Evolutionary conservation across 2,797 vertebrate species (phyloP).

Genomic region (Numenius phaeopus): DNA sequence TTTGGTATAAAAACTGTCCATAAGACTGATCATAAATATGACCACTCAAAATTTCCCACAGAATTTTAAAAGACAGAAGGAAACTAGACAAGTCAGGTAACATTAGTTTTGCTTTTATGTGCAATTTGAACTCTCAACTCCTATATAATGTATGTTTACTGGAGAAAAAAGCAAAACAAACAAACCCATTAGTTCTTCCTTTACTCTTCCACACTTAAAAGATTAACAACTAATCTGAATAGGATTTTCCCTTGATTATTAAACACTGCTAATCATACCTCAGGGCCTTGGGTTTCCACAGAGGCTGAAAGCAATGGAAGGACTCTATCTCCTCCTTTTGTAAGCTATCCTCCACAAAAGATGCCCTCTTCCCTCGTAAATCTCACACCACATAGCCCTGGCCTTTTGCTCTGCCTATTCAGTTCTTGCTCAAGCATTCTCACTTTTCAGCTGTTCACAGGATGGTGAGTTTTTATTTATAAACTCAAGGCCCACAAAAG

Average conservation of each 20-base stretch:
- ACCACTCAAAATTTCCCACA: not conserved
- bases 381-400: not conserved
- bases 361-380: not conserved
- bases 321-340: not conserved
- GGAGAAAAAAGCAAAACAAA: not conserved
- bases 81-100: not conserved
- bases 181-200: not conserved
- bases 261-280: not conserved
- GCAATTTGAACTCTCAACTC: not conserved
- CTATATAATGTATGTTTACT: not conserved
- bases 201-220: not conserved
- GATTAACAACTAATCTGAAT: not conserved
- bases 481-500: not conserved
- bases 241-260: not conserved
- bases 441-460: not conserved
- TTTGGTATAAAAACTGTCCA: not conserved
- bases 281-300: not conserved
- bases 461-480: not conserved
- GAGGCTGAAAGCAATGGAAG: not conserved
- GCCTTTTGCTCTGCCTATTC: not conserved
- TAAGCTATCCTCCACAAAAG: not conserved
- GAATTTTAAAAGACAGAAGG: not conserved
- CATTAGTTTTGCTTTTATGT: not conserved
- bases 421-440: not conserved
- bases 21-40: not conserved